Evolutionary conservation across 2,113 vertebrate genomes (phyloP).

Genomic region (Oreamnos americanus): DNA sequence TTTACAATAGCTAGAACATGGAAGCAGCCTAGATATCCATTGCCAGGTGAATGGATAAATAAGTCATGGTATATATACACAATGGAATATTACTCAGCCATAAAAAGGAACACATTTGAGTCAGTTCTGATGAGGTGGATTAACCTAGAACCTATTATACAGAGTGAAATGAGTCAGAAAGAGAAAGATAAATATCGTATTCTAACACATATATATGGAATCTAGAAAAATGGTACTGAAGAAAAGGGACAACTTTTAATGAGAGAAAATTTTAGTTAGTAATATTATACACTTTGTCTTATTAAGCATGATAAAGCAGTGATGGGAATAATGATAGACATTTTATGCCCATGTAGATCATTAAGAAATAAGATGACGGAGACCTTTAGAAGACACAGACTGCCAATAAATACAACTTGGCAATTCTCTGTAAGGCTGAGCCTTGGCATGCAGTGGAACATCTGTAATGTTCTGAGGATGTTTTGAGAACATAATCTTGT

Average conservation of each 20-base stretch:
- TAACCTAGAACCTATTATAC: not conserved
- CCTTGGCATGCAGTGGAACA: not conserved
- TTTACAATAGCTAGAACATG: not conserved
- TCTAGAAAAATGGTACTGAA: not conserved
- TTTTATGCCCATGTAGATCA: not conserved
- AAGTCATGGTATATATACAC: not conserved
- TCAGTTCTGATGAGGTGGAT: not conserved
- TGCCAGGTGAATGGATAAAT: not conserved
- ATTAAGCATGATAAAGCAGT: not conserved
- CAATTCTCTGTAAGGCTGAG: not conserved
- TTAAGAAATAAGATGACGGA: not conserved
- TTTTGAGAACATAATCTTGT: not conserved
- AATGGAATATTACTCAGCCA: not conserved
- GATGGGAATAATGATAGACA: not conserved
- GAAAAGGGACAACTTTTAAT: not conserved
- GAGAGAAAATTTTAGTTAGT: not conserved
- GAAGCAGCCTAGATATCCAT: not conserved
- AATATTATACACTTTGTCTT: not conserved
- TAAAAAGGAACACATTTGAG: not conserved
- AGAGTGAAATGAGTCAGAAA: not conserved
- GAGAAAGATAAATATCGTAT: not conserved
- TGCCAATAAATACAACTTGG: not conserved
- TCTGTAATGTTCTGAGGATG: not conserved
- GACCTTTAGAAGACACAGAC: not conserved
- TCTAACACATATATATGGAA: not conserved